Evolutionary conservation across 2,888 invertebrate genomes (phyloP), one percentile per base, ranked within the genome.

Genomic region (Trimorus sp.): DNA sequence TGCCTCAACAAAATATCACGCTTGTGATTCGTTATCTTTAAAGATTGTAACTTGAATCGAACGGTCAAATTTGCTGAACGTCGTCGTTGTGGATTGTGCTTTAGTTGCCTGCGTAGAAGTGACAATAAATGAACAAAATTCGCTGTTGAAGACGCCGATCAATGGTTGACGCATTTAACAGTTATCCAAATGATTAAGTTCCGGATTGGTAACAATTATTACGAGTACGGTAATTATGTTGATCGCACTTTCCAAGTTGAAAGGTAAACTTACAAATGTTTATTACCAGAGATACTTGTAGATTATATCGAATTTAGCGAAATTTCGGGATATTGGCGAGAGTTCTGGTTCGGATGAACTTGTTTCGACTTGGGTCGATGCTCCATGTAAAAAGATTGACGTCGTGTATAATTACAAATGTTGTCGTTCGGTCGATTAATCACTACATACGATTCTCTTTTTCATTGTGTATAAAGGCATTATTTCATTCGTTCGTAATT

Each of bases 351-450:
- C 48, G 7, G n/a, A 65, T 8, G 16, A 45, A 51, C 38, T 16
- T 49, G 49, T 58, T 66, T 60, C 37, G 53, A 60, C 56, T 58
- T 12, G 54, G 14, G 59, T 78, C 53, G 56, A 69, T 5, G 38
- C 74, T 74, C 70, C 68, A 65, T 82, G 82, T 82, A 82, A 70
- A 82, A 82, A 82, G 70, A 53, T 45, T 51, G 7, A 74, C 56
- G 16, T 48, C 6, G 48, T 65, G 73, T 26, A 45, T 60, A 51
- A 49, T 53, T 60, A 60, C 36, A 60, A 53, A 78, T 51, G 59
- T 65, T 59, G 26, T 54, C 37, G 40, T 77, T 62, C 68, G 16
- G 51, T 62, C 59, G 49, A 62, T 73, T 69, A 77, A 73, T 68
- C 40, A 73, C 12, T 56, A 11, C 53, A 59, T 53, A 68, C 76